Evolutionary conservation across 2,888 invertebrate species (phyloP).

Genomic region (Parnassius apollo): DNA sequence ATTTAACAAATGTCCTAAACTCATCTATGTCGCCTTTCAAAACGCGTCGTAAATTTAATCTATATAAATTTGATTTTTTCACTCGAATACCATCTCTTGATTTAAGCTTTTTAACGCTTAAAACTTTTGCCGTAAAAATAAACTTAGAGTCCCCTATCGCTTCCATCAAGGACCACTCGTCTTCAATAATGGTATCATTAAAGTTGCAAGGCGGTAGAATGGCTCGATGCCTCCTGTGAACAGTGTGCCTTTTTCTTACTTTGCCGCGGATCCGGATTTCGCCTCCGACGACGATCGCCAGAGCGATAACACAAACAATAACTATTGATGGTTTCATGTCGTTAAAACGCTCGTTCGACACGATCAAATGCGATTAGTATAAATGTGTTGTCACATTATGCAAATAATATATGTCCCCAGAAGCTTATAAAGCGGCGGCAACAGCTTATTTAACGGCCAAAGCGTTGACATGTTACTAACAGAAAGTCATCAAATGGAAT

Average conservation of each 20-base stretch:
- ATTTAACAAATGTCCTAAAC: slow-evolving; percentile 57
- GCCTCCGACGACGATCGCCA: slow-evolving; percentile 65
- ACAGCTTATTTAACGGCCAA: slow-evolving; percentile 62
- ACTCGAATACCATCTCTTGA: slow-evolving; percentile 47
- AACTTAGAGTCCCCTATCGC: slow-evolving; percentile 75
- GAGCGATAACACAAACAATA: slow-evolving; percentile 70
- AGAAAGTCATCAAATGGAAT: slow-evolving; percentile 61
- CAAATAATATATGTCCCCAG: slow-evolving; percentile 65
- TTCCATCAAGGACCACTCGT: slow-evolving; percentile 75
- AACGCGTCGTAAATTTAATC: slow-evolving; percentile 69
- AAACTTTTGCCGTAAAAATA: slow-evolving; percentile 77
- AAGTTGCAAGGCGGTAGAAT: slow-evolving; percentile 71
- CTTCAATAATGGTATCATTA: slow-evolving; percentile 75
- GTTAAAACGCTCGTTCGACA: slow-evolving; percentile 58
- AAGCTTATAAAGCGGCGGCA: slow-evolving; percentile 58
- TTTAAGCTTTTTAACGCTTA: slow-evolving; percentile 68
- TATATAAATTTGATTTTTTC: slow-evolving; percentile 69
- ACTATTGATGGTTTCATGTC: slow-evolving; percentile 66
- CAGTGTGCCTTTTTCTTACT: slow-evolving; percentile 70
- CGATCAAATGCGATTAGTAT: slow-evolving; percentile 58
- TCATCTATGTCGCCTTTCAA: slow-evolving; percentile 71
- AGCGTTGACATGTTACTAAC: slow-evolving; percentile 70
- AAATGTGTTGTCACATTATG: slow-evolving; percentile 77
- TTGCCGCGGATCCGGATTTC: slow-evolving; percentile 74
- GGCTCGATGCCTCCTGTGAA: slow-evolving; percentile 66